Evolutionary conservation across 2,797 vertebrate species (phyloP), one percentile per base, ranked within the genome.

Genomic region (Sparidentex hasta): DNA sequence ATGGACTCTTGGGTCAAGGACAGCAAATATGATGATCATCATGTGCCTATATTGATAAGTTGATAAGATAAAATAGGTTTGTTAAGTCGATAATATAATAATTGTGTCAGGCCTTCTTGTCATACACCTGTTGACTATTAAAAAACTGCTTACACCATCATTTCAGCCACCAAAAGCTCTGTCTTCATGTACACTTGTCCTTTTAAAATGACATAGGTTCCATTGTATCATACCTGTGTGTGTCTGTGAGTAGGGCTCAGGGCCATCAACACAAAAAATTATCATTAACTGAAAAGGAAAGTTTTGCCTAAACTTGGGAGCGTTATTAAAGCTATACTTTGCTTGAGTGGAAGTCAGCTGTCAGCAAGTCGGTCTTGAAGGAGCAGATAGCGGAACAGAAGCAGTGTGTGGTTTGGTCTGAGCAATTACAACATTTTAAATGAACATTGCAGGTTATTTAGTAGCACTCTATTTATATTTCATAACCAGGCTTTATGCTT

Each of bases 401-500:
- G 29, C 38, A 61, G 44, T 29, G 55, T 71, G 52, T 61, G 25
- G 48, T 78, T 62, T 11, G 23, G 25, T 48, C 7, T 11, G 29
- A 68, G 50, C 51, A 83, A 70, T 67, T 33, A 65, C 14, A 50
- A 27, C 16, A 65, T 73, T 62, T 69, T 41, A 63, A 85, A 75
- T 59, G 38, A 77, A 79, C 18, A 62, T 55, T 61, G 59, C 59
- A 48, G n/a, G 29, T 43, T 54, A 54, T 62, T 79, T 66, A 71
- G 14, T 47, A 29, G 65, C 69, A 25, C 38, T 47, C 2, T 58
- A 59, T 83, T 54, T 74, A 56, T 78, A 74, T 84, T 82, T 87
- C 52, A 50, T 48, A 20, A 59, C 38, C 63, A 66, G 48, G 51
- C 74, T 76, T 69, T 70, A 56, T 71, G 43, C 58, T 55, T 73